Evolutionary conservation across 2,797 vertebrate genomes (phyloP).

Genomic region (Anguilla megastoma): DNA sequence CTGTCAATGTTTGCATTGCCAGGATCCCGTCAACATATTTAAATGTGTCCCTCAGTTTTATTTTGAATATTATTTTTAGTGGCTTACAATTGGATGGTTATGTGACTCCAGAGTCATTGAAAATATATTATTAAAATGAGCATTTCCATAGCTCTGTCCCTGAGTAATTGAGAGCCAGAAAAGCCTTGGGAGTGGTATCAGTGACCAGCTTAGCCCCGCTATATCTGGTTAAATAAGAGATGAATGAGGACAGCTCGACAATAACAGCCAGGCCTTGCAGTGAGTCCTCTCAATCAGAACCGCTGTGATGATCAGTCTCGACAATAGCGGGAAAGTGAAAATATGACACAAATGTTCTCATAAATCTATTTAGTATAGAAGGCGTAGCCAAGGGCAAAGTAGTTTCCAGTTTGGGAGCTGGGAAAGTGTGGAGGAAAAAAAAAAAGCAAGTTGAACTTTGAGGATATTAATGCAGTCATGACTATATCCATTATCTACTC

Average conservation of each 20-base stretch:
- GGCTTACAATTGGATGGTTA: background rate
- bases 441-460: slow-evolving; percentile 18
- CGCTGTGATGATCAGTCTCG: slow-evolving; percentile 3
- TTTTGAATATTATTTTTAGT: background rate
- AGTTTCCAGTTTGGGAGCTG: slow-evolving; percentile 17
- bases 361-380: slow-evolving; percentile 30
- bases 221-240: slow-evolving; percentile 11
- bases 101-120: slow-evolving; percentile 3
- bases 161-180: background rate
- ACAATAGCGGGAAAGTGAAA: slow-evolving; percentile 26
- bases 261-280: slow-evolving; percentile 6
- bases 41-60: background rate
- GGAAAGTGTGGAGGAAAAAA: background rate
- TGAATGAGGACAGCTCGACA: slow-evolving; percentile 27
- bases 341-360: slow-evolving; percentile 34
- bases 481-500: slow-evolving; percentile 33
- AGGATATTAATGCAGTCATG: slow-evolving; percentile 27
- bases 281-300: slow-evolving; percentile 21
- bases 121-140: background rate
- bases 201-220: slow-evolving; percentile 7
- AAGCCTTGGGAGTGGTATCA: background rate
- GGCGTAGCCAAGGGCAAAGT: slow-evolving; percentile 29
- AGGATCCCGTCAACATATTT: background rate
- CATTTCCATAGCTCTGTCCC: background rate
- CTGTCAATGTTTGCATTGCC: background rate